phyloP scores from a whole-genome alignment of 2,113 vertebrate species.

The Lagopus leucura region DNA sequence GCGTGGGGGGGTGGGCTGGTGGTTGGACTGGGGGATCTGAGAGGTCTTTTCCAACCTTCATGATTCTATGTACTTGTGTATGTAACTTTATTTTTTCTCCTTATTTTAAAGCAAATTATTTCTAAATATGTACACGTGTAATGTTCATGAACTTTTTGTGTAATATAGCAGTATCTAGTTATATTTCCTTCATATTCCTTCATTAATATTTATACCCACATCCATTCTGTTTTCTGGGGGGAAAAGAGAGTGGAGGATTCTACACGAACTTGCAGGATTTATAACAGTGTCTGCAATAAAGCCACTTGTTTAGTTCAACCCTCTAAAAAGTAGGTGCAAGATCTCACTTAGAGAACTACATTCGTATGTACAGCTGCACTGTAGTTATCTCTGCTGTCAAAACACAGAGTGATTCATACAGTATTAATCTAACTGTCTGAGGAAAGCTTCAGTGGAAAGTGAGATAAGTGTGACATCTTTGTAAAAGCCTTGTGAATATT shows the following conservation, averaged over 20 bases:
- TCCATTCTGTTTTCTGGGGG: not conserved
- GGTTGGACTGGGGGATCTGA: too few relatives aligned
- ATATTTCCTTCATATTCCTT: not conserved
- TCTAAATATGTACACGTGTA: not conserved
- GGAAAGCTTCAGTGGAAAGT: not conserved
- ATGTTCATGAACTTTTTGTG: not conserved
- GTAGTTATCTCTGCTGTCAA: not conserved
- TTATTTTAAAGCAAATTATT: not conserved
- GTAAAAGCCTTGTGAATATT: not conserved
- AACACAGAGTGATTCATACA: not conserved
- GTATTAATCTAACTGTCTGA: not conserved
- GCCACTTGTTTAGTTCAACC: not conserved
- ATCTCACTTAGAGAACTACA: not conserved
- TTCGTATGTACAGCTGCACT: not conserved
- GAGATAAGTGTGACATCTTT: not conserved
- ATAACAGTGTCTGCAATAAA: not conserved
- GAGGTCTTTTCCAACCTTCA: too few relatives aligned
- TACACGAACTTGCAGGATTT: not conserved
- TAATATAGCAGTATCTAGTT: not conserved
- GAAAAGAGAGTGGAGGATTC: not conserved
- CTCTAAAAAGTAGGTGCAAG: not conserved
- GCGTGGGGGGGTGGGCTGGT: too few relatives aligned
- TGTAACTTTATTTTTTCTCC: not conserved
- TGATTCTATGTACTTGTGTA: not conserved
- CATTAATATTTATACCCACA: not conserved